Evolutionary conservation across 2,888 invertebrate genomes (phyloP).

Genomic region (Drosophila borborema): DNA sequence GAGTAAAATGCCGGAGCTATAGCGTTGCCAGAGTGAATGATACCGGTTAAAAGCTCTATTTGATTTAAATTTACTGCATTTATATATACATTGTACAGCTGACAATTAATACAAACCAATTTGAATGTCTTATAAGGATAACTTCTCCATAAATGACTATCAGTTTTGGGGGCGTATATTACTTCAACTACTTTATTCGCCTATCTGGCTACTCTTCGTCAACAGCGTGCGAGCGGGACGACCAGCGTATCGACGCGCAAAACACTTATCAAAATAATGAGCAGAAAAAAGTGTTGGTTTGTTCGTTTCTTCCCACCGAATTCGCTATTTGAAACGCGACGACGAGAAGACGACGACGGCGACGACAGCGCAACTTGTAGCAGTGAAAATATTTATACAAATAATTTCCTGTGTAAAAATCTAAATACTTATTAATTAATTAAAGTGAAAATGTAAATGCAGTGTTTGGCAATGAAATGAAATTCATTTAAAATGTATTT

Average conservation of each 20-base stretch:
- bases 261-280: constrained; percentile 73
- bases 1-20: constrained; percentile 55
- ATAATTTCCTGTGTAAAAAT: constrained; percentile 65
- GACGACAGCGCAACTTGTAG: constrained; percentile 81
- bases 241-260: constrained; percentile 40
- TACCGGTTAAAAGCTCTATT: constrained; percentile 19
- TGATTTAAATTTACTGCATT: not conserved
- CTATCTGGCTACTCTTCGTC: constrained; percentile 44
- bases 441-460: constrained; percentile 56
- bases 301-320: constrained; percentile 66
- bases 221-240: constrained; percentile 45
- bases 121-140: not conserved
- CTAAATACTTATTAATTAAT: constrained; percentile 46
- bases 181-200: constrained; percentile 18
- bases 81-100: not conserved
- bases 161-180: not conserved
- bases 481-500: constrained; percentile 82
- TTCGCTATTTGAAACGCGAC: constrained; percentile 73
- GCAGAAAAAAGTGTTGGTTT: constrained; percentile 68
- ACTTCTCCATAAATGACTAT: not conserved
- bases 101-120: not conserved
- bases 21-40: constrained; percentile 42
- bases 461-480: constrained; percentile 71
- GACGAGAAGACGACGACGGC: constrained; percentile 70
- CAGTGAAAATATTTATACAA: constrained; percentile 73